Evolutionary conservation across 2,797 vertebrate species (phyloP).

Genomic region (Morelia viridis): DNA sequence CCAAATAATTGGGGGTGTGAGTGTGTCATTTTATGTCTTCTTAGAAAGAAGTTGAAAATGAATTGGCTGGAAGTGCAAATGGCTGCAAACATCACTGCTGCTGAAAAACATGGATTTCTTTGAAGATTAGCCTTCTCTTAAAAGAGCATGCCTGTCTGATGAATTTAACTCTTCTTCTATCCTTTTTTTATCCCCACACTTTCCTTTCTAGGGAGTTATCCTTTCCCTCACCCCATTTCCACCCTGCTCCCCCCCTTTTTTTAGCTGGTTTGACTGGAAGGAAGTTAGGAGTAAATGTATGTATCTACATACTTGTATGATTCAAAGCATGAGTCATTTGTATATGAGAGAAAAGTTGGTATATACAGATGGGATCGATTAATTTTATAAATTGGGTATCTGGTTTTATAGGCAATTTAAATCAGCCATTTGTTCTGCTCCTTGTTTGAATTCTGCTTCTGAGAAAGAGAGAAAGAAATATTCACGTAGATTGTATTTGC

Average conservation of each 20-base stretch:
- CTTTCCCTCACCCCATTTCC: neutral
- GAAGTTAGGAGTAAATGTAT: neutral
- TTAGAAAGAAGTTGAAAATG: neutral
- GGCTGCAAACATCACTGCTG: neutral
- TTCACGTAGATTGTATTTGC: too few species aligned
- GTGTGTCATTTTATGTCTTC: neutral
- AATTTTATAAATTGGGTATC: too few species aligned
- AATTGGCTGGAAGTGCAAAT: neutral
- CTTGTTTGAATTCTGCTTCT: too few species aligned
- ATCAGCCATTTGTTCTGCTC: too few species aligned
- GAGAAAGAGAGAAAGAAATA: too few species aligned
- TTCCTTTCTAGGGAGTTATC: neutral
- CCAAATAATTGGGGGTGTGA: neutral
- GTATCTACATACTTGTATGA: neutral
- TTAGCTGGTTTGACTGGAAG: neutral
- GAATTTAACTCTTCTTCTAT: neutral
- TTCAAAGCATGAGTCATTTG: too few species aligned
- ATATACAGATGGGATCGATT: too few species aligned
- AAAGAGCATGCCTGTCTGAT: neutral
- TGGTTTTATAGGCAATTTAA: too few species aligned
- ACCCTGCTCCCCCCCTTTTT: neutral
- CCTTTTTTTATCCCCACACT: neutral
- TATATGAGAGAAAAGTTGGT: too few species aligned
- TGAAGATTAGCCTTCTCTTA: neutral
- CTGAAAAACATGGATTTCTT: neutral